Evolutionary conservation across 2,888 invertebrate species (phyloP), one percentile per base, ranked within the genome.

Genomic region (Nymphalis urticae): DNA sequence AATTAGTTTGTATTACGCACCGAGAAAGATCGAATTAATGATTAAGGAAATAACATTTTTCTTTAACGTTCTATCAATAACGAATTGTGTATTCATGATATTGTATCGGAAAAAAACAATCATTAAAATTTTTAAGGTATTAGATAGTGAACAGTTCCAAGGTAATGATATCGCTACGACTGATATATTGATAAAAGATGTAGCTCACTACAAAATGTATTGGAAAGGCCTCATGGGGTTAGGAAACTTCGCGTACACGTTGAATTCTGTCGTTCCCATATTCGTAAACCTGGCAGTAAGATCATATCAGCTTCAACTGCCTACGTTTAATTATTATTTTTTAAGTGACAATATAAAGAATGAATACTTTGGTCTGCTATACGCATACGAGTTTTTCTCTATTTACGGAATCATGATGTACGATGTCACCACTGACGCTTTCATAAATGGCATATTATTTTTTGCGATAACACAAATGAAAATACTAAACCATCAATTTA

Each of bases 11-110:
- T 69, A 80, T 66, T 85, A 81, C 66, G 85, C 84, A 13, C 89
- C 88, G 2, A 74, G 71, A 47, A 81, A 80, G 76, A 78, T 88
- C 21, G 86, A 87, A 65, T 70, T 81, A 62, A 69, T 88, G 32
- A 79, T 88, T 19, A 79, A 77, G 19, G 89, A 89, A 81, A 80
- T 83, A 6, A 85, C 86, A 71, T 88, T 86, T 77, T 85, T 81
- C 75, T 86, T 87, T 64, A 85, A 82, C 42, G 85, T 85, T 80
- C 75, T 87, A 48, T 75, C 82, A 17, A 82, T 85, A 8, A 73
- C 77, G 51, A 73, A 78, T 17, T 71, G 72, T 56, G 62, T 68
- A 42, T 42, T 67, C 21, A 72, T 67, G 64, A 64, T 69, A 32
- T 1, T 69, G 10, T 9, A 51, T 54, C 48, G 8, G 32, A 72